phyloP scores from a whole-genome alignment of 1,140 invertebrate genomes.

The Camponotus floridanus region DNA sequence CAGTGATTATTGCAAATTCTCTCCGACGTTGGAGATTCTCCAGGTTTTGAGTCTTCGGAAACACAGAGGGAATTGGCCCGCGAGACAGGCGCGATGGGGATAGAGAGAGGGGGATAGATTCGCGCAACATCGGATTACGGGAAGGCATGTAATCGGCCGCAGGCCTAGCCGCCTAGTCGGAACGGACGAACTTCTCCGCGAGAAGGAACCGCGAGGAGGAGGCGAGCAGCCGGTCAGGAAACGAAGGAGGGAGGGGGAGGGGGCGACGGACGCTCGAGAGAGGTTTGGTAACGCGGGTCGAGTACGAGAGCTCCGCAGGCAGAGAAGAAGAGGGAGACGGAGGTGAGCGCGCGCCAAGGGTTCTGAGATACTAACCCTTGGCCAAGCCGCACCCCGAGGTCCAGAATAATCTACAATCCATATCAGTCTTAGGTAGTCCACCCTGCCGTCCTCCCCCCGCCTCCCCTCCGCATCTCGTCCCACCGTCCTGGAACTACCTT shows the following conservation, averaged over 20 bases:
- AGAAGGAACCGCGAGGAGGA: slow-evolving; percentile 71
- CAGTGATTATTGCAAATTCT: slow-evolving; percentile 29
- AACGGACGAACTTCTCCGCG: slow-evolving; percentile 73
- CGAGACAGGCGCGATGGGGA: slow-evolving; percentile 9
- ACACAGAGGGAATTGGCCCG: slow-evolving; percentile 58
- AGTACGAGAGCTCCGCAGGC: slow-evolving; percentile 68
- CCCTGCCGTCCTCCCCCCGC: slow-evolving; percentile 72
- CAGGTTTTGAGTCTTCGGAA: slow-evolving; percentile 61
- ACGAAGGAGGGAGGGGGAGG: slow-evolving; percentile 51
- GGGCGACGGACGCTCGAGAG: slow-evolving; percentile 71
- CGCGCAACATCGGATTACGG: slow-evolving; percentile 77
- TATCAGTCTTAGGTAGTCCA: slow-evolving; percentile 86
- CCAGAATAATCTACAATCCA: slow-evolving; percentile 87
- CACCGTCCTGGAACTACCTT: slow-evolving; percentile 76
- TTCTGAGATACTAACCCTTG: slow-evolving; percentile 85
- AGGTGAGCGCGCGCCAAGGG: slow-evolving; percentile 80
- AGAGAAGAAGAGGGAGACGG: slow-evolving; percentile 71
- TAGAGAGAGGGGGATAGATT: slow-evolving; percentile 64
- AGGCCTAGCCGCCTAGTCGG: slow-evolving; percentile 77
- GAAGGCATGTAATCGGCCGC: slow-evolving; percentile 81
- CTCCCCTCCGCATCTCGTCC: slow-evolving; percentile 52
- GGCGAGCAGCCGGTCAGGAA: slow-evolving; percentile 68
- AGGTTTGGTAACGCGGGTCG: slow-evolving; percentile 78
- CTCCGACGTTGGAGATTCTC: slow-evolving; percentile 57
- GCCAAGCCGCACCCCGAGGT: slow-evolving; percentile 86